Conservation (phyloP, 2,888 invertebrate species). For the Amphipoea oculea region DNA sequence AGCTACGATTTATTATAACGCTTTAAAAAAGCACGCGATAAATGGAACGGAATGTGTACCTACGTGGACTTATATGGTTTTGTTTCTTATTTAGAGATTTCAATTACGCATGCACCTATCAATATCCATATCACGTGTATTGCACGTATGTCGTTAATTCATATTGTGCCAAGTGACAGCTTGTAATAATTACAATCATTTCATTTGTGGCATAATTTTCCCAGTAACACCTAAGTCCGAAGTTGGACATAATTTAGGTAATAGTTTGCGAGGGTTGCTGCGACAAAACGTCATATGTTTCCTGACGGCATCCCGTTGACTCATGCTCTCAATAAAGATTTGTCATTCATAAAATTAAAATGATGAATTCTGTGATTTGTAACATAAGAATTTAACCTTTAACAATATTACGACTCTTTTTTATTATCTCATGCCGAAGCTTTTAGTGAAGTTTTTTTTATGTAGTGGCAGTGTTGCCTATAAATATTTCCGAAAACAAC, state of each 20-base stretch:
- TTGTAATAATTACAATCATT: constrained; percentile 66
- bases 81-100: constrained; percentile 51
- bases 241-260: constrained; percentile 70
- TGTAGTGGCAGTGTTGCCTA: not conserved
- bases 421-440: constrained; percentile 20
- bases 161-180: constrained; percentile 73
- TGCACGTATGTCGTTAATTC: constrained; percentile 56
- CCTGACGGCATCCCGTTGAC: constrained; percentile 78
- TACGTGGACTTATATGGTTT: constrained; percentile 53
- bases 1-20: not conserved
- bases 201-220: constrained; percentile 67
- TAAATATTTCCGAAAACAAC: constrained; percentile 19
- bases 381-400: constrained; percentile 59
- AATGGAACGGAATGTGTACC: constrained; percentile 2
- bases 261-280: constrained; percentile 37
- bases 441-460: constrained; percentile 3
- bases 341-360: constrained; percentile 84
- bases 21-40: constrained; percentile 4
- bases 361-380: constrained; percentile 72
- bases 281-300: constrained; percentile 73
- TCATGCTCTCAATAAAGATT: constrained; percentile 81
- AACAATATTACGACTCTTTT: constrained; percentile 32
- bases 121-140: constrained; percentile 54
- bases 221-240: constrained; percentile 72
- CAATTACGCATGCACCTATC: constrained; percentile 58